Evolutionary conservation across 2,888 invertebrate species (phyloP).

Genomic region (Sphaerophoria rueppellii): DNA sequence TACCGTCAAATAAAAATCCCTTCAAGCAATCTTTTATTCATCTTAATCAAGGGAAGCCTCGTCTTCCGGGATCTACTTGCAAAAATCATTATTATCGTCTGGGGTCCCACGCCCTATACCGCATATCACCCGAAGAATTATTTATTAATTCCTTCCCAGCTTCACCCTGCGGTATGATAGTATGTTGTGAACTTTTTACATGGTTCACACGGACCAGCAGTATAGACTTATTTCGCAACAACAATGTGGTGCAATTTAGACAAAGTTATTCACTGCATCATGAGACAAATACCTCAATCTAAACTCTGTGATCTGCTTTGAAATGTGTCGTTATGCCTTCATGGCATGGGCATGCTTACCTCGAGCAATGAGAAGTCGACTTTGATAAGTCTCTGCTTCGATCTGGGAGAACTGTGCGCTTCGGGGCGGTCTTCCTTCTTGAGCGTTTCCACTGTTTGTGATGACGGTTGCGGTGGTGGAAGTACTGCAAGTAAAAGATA

Average conservation of each 20-base stretch:
- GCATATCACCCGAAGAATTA: slow-evolving; percentile 36
- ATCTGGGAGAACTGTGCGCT: slow-evolving; percentile 82
- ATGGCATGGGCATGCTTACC: slow-evolving; percentile 82
- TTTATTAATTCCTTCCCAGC: slow-evolving; percentile 24
- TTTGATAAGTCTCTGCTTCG: slow-evolving; percentile 88
- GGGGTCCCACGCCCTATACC: slow-evolving; percentile 31
- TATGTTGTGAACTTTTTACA: not conserved
- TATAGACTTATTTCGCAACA: slow-evolving; percentile 19
- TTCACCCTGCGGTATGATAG: not conserved
- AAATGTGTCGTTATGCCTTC: not conserved
- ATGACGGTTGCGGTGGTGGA: slow-evolving; percentile 78
- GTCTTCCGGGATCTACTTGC: slow-evolving; percentile 67
- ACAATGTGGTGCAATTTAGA: slow-evolving; percentile 62
- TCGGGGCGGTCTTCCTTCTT: slow-evolving; percentile 78
- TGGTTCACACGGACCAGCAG: slow-evolving; percentile 37
- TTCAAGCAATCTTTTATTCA: slow-evolving; percentile 33
- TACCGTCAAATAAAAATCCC: slow-evolving; percentile 31
- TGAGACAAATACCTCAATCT: slow-evolving; percentile 17
- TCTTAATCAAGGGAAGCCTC: slow-evolving; percentile 31
- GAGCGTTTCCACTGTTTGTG: slow-evolving; percentile 76
- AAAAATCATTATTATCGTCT: slow-evolving; percentile 52
- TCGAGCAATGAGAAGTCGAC: slow-evolving; percentile 91
- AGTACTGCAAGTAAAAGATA: slow-evolving; percentile 80
- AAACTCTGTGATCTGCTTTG: slow-evolving; percentile 11
- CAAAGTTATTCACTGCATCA: slow-evolving; percentile 60